Conservation (phyloP, 2,888 invertebrate genomes). For the Ophion slaviceki region DNA sequence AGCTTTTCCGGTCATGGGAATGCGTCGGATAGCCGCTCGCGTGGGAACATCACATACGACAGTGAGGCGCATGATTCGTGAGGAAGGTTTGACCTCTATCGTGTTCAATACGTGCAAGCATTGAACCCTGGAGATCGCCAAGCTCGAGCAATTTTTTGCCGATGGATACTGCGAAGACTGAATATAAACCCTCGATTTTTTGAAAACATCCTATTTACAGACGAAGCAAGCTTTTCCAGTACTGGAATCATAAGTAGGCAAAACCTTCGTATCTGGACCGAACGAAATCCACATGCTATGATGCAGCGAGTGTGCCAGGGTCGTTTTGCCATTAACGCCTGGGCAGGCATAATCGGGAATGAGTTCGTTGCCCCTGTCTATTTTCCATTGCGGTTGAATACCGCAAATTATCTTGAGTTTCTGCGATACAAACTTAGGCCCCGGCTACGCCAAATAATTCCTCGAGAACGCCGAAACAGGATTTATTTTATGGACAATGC, state of each 20-base stretch:
- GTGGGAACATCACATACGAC: conserved; percentile 50
- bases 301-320: conserved; percentile 58
- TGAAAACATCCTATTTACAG: too few relatives aligned
- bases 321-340: conserved; percentile 65
- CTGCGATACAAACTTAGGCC: too few relatives aligned
- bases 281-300: conserved; percentile 61
- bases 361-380: conserved; percentile 61
- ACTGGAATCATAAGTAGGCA: conserved; percentile 59
- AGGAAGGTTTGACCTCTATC: conserved; percentile 38
- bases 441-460: too few relatives aligned
- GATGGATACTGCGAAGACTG: too few relatives aligned
- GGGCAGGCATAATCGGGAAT: conserved; percentile 64
- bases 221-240: conserved; percentile 13
- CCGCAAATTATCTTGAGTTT: too few relatives aligned
- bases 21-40: conserved; percentile 46
- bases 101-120: conserved; percentile 43
- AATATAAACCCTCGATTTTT: too few relatives aligned
- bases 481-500: too few relatives aligned
- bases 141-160: conserved; percentile 40
- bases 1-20: background rate
- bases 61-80: conserved; percentile 43
- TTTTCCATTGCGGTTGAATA: background rate
- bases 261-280: conserved; percentile 63
- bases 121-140: conserved; percentile 42
- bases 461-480: too few relatives aligned